Conservation (phyloP, 2,888 invertebrate genomes). For the Agonopterix alstromeriana region DNA sequence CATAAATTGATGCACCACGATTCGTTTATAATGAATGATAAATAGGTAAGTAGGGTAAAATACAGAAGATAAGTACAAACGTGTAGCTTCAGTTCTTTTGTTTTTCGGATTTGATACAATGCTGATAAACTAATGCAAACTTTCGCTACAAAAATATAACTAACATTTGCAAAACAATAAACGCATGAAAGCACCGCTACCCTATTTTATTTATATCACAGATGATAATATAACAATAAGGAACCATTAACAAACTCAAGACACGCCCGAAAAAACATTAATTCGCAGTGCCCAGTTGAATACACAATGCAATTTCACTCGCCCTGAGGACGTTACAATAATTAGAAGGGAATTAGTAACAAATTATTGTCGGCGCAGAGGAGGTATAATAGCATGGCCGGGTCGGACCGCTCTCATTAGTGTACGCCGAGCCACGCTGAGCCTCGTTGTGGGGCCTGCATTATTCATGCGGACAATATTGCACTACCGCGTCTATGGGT, state of each 20-base stretch:
- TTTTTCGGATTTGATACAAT: no score
- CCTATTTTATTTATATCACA: no score
- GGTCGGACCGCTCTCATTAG: slow-evolving; percentile 66
- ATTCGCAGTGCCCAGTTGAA: slow-evolving; percentile 5
- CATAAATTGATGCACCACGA: no score
- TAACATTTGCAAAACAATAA: no score
- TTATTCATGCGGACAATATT: slow-evolving; percentile 74
- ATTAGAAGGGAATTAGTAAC: slow-evolving; percentile 69
- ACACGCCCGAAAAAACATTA: slow-evolving; percentile 4
- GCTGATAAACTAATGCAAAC: no score
- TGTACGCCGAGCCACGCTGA: slow-evolving; percentile 48
- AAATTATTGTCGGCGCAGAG: slow-evolving; percentile 63
- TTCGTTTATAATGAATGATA: no score
- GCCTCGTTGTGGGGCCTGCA: slow-evolving; percentile 57
- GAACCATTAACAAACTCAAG: background rate
- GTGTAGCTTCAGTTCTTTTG: no score
- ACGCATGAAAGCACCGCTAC: no score
- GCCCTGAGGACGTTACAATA: slow-evolving; percentile 40
- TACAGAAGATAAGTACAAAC: no score
- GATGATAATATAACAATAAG: no score
- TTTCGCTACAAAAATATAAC: no score
- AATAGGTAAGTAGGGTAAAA: no score
- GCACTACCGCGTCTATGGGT: slow-evolving; percentile 44
- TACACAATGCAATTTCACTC: slow-evolving; percentile 26
- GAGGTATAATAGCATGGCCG: slow-evolving; percentile 52